Evolutionary conservation across 2,888 invertebrate genomes (phyloP), one percentile per base, ranked within the genome.

Genomic region (Heteromurus nitidus): DNA sequence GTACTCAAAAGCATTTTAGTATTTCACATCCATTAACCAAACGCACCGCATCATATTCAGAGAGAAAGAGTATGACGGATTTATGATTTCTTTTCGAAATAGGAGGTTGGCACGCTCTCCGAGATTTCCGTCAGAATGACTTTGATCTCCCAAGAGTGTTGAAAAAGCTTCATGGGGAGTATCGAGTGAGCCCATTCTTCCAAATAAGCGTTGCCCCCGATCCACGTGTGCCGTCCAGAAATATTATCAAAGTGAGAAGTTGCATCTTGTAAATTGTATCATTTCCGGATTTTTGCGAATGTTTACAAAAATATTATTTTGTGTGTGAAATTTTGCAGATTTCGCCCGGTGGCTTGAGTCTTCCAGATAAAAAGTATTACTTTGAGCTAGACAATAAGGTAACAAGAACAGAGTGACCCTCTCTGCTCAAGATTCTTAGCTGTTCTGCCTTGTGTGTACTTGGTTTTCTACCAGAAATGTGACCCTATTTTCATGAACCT

Each of bases 41-140:
- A n/a, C n/a, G n/a, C n/a, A n/a, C n/a, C n/a, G n/a, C n/a, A n/a
- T n/a, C n/a, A n/a, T n/a, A n/a, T n/a, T n/a, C n/a, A n/a, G n/a
- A n/a, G n/a, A n/a, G n/a, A n/a, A n/a, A n/a, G n/a, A n/a, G n/a
- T n/a, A n/a, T n/a, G n/a, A 36, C 36, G 36, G 36, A 9, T 36
- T 36, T 36, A 36, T 13, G 36, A 36, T 13, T 36, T 13, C 36
- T 47, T 67, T 16, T 47, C 44, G n/a, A 26, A 89, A 1, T 88
- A 91, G 91, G 91, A 55, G 91, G 91, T n/a, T 91, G 91, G 91
- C 88, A 89, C 72, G 90, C 91, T 24, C 86, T 91, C 67, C 87
- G 90, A 79, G 89, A 90, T 68, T 87, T 85, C 70, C 75, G 80
- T 24, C 60, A 64, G 20, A 81, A 67, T 55, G 85, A 86, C 30